Evolutionary conservation across 2,113 vertebrate genomes (phyloP).

Genomic region (Isurus oxyrinchus): DNA sequence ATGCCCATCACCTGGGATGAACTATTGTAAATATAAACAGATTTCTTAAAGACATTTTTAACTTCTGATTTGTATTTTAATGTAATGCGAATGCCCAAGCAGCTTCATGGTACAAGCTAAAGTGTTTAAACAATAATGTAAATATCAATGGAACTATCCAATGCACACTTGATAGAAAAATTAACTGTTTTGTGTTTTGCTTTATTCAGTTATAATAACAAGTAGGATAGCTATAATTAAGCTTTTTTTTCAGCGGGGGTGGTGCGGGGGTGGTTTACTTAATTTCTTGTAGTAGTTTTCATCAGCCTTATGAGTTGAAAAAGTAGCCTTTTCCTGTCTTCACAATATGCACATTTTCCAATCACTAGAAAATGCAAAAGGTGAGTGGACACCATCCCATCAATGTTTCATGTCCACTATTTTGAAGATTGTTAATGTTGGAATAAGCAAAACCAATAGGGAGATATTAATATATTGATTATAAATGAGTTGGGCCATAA

Average conservation of each 20-base stretch:
- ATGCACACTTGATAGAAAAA: constrained; percentile 56
- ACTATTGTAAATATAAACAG: constrained; percentile 77
- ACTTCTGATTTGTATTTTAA: constrained; percentile 81
- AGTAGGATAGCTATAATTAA: constrained; percentile 21
- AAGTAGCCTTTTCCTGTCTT: constrained; percentile 67
- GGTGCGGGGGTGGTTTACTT: constrained; percentile 46
- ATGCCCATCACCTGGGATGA: constrained; percentile 60
- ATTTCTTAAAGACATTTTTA: constrained; percentile 81
- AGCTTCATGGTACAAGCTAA: constrained; percentile 65
- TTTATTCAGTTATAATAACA: constrained; percentile 40
- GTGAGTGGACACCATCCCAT: constrained; percentile 64
- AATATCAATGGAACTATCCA: constrained; percentile 70
- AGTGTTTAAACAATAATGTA: constrained; percentile 71
- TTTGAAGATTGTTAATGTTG: constrained; percentile 69
- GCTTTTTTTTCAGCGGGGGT: not conserved
- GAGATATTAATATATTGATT: constrained; percentile 59
- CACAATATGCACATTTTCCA: constrained; percentile 70
- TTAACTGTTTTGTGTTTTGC: constrained; percentile 58
- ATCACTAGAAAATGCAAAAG: constrained; percentile 64
- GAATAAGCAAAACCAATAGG: constrained; percentile 56
- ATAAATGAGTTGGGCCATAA: constrained; percentile 73
- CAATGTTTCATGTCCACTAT: constrained; percentile 67
- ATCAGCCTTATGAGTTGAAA: constrained; percentile 69
- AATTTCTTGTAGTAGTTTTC: constrained; percentile 67
- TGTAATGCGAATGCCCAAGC: constrained; percentile 69